Conservation (phyloP, 2,888 invertebrate species). For the Amphipoea lucens region DNA sequence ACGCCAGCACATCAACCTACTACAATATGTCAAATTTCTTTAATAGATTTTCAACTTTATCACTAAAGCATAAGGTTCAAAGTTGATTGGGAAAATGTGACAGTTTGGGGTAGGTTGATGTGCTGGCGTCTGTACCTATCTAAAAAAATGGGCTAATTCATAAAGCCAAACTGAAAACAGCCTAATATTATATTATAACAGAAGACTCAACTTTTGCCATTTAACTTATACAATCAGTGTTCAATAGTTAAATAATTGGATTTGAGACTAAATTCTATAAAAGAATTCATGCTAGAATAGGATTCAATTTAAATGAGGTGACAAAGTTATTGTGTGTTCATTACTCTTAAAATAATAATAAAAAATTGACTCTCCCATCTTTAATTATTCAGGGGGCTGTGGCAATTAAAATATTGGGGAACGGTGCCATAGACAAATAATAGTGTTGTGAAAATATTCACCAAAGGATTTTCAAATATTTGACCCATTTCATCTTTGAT, state of each 20-base stretch:
- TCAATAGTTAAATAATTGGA: conserved; percentile 27
- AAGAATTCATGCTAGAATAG: conserved; percentile 13
- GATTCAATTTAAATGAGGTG: conserved; percentile 5
- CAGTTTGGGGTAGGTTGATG: too few species aligned
- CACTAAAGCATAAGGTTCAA: too few species aligned
- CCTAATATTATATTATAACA: neutral
- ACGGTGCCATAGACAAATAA: conserved; percentile 39
- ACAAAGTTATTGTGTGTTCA: conserved; percentile 29
- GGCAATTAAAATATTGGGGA: conserved; percentile 32
- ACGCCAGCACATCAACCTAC: too few species aligned
- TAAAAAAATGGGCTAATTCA: neutral
- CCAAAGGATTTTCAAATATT: conserved; percentile 22
- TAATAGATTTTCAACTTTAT: too few species aligned
- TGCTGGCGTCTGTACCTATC: neutral
- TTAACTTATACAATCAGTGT: conserved; percentile 26
- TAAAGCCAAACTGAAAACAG: conserved; percentile 9
- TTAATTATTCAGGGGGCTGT: neutral
- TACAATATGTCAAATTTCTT: too few species aligned
- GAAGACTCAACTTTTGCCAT: neutral
- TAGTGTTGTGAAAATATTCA: conserved; percentile 27
- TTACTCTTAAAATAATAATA: neutral
- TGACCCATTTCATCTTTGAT: conserved; percentile 16
- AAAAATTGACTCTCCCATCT: neutral
- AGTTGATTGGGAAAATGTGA: too few species aligned
- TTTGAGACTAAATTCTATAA: conserved; percentile 9